Evolutionary conservation across 2,113 vertebrate genomes (phyloP).

Genomic region (Oncorhynchus kisutch): DNA sequence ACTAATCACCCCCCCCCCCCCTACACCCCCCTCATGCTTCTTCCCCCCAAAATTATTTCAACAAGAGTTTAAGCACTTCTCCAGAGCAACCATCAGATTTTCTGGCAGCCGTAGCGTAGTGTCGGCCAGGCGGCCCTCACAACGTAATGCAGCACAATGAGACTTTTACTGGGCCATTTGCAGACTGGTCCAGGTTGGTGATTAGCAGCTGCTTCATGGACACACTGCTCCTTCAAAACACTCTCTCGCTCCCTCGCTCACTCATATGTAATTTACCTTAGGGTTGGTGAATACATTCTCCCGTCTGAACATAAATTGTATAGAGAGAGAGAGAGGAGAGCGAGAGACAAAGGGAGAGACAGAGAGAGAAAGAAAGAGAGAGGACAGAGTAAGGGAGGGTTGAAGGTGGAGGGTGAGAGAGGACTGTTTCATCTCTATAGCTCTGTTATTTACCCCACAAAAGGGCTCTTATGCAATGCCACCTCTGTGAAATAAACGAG

Average conservation of each 20-base stretch:
- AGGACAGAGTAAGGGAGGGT: not conserved
- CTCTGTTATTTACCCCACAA: not conserved
- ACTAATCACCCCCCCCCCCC: not conserved
- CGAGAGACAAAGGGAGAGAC: not conserved
- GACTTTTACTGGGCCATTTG: constrained; percentile 34
- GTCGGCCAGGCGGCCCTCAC: not conserved
- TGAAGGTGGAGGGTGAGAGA: not conserved
- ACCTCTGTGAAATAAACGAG: not conserved
- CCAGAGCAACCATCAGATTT: constrained; percentile 29
- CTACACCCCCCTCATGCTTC: not conserved
- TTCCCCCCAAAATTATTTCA: not conserved
- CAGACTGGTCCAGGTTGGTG: constrained; percentile 29
- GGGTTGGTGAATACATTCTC: constrained; percentile 14
- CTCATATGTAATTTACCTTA: constrained; percentile 16
- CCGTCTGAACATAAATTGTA: not conserved
- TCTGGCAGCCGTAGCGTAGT: constrained; percentile 26
- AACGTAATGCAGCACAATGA: constrained; percentile 22
- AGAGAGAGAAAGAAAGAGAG: not conserved
- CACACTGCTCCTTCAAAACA: constrained; percentile 2
- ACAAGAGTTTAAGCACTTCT: constrained; percentile 37
- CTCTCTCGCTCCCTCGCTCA: not conserved
- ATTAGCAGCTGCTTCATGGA: constrained; percentile 43
- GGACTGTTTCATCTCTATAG: not conserved
- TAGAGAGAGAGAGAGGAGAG: not conserved
- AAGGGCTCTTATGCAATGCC: not conserved